Conservation (phyloP, 2,797 vertebrate species). For the Spinus olivaceus region DNA sequence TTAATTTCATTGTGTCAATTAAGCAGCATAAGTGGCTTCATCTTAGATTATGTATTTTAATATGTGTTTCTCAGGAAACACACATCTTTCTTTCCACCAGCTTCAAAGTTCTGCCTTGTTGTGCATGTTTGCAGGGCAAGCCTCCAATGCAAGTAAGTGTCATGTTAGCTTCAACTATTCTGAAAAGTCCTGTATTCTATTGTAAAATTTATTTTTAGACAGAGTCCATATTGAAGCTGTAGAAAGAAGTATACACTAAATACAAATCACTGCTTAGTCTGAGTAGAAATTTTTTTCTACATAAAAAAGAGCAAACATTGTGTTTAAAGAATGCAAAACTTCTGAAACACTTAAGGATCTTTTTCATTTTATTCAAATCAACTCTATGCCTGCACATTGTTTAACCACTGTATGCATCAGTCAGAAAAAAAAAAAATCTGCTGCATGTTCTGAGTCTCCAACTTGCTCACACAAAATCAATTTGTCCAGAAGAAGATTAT, state of each 20-base stretch:
- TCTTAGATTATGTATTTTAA: not conserved
- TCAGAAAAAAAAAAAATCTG: not conserved
- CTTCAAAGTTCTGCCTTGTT: not conserved
- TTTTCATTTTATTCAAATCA: not conserved
- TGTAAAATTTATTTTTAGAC: not conserved
- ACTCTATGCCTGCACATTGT: not conserved
- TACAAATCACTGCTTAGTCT: not conserved
- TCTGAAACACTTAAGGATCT: not conserved
- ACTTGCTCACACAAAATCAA: not conserved
- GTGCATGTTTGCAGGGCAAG: not conserved
- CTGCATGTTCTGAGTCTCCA: not conserved
- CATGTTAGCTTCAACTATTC: not conserved
- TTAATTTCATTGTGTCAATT: not conserved
- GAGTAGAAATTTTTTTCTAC: not conserved
- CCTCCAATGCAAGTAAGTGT: not conserved
- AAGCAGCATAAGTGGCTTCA: not conserved
- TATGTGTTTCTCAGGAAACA: not conserved
- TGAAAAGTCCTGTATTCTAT: not conserved
- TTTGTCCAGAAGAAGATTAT: slow-evolving; percentile 13
- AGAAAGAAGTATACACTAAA: not conserved
- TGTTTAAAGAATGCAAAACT: not conserved
- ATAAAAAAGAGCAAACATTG: not conserved
- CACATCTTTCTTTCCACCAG: not conserved
- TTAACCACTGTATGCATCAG: not conserved
- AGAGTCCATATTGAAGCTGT: not conserved